A percentile compares a stretch with the other conserved stretches of the same genome.
These are phyloP conservation scores for Drosophila antonietae DNA, from an alignment of 2,888 invertebrate species.

Conservation along the genomic window DNA sequence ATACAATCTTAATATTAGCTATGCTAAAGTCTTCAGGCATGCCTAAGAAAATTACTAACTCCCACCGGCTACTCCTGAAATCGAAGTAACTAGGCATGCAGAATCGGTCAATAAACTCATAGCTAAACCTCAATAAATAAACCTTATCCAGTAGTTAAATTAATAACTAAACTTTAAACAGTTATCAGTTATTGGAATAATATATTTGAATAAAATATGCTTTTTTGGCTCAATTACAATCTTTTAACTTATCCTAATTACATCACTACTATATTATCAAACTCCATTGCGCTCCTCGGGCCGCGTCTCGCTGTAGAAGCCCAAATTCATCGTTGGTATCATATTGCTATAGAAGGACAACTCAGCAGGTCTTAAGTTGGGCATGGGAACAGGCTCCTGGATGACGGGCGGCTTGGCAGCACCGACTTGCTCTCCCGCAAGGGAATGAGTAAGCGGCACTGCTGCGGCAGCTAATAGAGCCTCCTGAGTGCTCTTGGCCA, in stretches of 20 bases:
- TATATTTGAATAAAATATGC: neutral
- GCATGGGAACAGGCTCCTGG: constrained; percentile 33
- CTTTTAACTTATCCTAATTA: neutral
- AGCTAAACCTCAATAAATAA: no score
- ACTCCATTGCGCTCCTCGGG: constrained; percentile 78
- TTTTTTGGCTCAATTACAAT: neutral
- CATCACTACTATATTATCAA: constrained; percentile 1
- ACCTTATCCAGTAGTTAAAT: no score
- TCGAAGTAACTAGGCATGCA: no score
- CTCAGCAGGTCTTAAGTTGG: constrained; percentile 65
- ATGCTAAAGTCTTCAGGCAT: no score
- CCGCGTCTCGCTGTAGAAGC: constrained; percentile 83
- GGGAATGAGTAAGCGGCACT: constrained; percentile 22
- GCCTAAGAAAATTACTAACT: no score
- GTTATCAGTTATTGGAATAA: neutral
- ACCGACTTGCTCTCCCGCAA: constrained; percentile 12
- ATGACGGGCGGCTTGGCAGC: constrained; percentile 10
- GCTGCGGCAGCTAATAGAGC: constrained; percentile 53
- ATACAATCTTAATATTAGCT: no score
- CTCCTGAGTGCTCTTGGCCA: constrained; percentile 65
- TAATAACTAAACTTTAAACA: neutral
- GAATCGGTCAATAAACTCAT: no score
- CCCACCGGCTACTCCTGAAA: no score
- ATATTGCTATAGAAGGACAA: constrained; percentile 80
- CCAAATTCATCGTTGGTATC: constrained; percentile 83